Conservation (phyloP, 2,797 vertebrate genomes). For the Phoebastria nigripes region DNA sequence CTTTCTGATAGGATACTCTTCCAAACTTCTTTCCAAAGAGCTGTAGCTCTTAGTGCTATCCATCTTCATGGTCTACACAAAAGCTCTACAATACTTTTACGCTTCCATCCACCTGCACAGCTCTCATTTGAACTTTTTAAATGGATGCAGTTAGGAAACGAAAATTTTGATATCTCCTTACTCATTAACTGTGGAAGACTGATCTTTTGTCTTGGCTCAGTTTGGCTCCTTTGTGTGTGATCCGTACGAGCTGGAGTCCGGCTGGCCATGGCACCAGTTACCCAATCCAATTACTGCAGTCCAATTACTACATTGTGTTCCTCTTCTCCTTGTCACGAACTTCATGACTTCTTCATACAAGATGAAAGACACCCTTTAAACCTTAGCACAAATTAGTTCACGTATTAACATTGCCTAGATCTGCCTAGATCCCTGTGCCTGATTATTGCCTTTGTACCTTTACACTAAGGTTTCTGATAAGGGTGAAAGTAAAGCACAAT, state of each 20-base stretch:
- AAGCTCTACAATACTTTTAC: background rate
- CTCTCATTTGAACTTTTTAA: slow-evolving; percentile 14
- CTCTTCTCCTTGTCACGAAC: background rate
- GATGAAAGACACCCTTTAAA: slow-evolving; percentile 28
- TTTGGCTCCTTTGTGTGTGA: background rate
- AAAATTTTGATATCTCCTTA: background rate
- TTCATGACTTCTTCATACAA: background rate
- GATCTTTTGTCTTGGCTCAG: background rate
- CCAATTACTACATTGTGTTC: slow-evolving; percentile 14
- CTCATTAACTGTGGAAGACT: background rate
- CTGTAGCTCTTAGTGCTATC: background rate
- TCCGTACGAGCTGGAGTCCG: background rate
- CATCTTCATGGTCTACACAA: background rate
- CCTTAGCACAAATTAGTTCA: background rate
- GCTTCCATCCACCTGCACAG: background rate
- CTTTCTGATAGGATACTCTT: background rate
- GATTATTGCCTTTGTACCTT: background rate
- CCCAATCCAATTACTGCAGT: slow-evolving; percentile 22
- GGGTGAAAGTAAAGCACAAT: slow-evolving; percentile 2
- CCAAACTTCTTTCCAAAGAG: background rate
- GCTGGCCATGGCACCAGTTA: background rate
- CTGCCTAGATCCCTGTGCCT: background rate
- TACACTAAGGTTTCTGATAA: background rate
- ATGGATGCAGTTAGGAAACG: background rate
- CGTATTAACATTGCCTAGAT: background rate